phyloP scores from a whole-genome alignment of 1,140 invertebrate genomes.

The Neodiprion lecontei region DNA sequence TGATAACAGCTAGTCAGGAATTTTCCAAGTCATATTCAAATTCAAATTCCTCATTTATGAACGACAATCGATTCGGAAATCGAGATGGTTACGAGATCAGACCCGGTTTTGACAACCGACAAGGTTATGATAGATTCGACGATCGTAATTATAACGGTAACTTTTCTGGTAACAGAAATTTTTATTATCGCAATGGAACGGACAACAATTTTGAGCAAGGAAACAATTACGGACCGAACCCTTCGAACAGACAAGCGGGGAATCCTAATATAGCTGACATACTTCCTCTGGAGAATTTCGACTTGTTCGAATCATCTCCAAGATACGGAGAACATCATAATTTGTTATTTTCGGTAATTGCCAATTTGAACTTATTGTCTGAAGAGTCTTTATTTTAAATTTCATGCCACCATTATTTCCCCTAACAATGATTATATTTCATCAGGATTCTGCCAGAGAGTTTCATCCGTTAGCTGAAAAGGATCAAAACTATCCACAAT shows the following conservation, averaged over 20 bases:
- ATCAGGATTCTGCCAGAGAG: conserved; percentile 73
- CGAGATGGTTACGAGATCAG: conserved; percentile 29
- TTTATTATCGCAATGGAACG: conserved; percentile 27
- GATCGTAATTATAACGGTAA: conserved; percentile 33
- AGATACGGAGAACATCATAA: conserved; percentile 72
- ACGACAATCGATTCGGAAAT: conserved; percentile 37
- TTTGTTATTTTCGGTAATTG: conserved; percentile 72
- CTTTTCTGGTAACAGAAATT: conserved; percentile 22
- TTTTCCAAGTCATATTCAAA: conserved; percentile 41
- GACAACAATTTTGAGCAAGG: conserved; percentile 24
- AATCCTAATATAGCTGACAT: conserved; percentile 34
- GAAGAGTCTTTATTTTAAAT: conserved; percentile 20
- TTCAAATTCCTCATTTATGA: conserved; percentile 22
- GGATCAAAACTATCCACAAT: conserved; percentile 70
- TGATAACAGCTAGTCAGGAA: conserved; percentile 62
- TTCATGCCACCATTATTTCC: conserved; percentile 20
- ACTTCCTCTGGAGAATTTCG: conserved; percentile 66
- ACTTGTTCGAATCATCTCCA: conserved; percentile 74
- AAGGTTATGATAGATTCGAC: conserved; percentile 37
- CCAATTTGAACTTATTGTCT: conserved; percentile 20
- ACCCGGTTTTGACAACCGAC: conserved; percentile 30
- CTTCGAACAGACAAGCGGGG: conserved; percentile 21
- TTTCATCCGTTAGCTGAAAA: conserved; percentile 67
- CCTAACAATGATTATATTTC: conserved; percentile 12
- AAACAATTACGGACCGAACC: conserved; percentile 17